phyloP scores from a whole-genome alignment of 2,888 invertebrate genomes.

The Schizaphis graminum region DNA sequence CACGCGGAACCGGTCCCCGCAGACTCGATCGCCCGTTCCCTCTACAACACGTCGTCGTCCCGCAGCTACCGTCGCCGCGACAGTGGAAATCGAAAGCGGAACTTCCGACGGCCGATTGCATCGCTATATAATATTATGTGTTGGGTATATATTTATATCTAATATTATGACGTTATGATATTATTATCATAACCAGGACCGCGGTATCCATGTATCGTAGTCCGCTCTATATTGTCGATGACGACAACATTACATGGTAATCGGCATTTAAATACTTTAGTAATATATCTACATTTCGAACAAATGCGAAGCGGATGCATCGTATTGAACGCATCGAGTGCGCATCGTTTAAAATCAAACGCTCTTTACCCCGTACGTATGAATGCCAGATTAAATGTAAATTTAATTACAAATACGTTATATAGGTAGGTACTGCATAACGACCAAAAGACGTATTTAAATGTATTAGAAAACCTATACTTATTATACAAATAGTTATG shows the following conservation, averaged over 20 bases:
- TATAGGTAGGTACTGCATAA: not conserved
- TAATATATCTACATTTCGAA: not conserved
- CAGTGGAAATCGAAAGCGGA: conserved; percentile 50
- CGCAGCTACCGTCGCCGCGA: not conserved
- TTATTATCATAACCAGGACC: not conserved
- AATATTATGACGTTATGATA: not conserved
- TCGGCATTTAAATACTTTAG: not conserved
- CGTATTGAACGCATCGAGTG: too few species aligned
- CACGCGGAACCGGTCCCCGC: conserved; percentile 51
- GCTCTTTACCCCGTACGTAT: not conserved
- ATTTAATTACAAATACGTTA: not conserved
- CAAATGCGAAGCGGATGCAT: not conserved
- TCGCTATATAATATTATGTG: not conserved
- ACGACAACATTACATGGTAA: not conserved
- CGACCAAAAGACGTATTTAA: not conserved
- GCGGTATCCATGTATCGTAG: not conserved
- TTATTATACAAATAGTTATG: not conserved
- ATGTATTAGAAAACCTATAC: not conserved
- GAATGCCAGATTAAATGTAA: not conserved
- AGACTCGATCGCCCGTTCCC: conserved; percentile 53
- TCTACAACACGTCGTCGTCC: conserved; percentile 45
- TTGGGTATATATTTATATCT: too few species aligned
- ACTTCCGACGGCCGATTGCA: conserved; percentile 7
- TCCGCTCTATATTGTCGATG: not conserved
- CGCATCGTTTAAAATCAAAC: not conserved